Evolutionary conservation across 2,888 invertebrate genomes (phyloP), one percentile per base, ranked within the genome.

Genomic region (Sussaba pulchella): DNA sequence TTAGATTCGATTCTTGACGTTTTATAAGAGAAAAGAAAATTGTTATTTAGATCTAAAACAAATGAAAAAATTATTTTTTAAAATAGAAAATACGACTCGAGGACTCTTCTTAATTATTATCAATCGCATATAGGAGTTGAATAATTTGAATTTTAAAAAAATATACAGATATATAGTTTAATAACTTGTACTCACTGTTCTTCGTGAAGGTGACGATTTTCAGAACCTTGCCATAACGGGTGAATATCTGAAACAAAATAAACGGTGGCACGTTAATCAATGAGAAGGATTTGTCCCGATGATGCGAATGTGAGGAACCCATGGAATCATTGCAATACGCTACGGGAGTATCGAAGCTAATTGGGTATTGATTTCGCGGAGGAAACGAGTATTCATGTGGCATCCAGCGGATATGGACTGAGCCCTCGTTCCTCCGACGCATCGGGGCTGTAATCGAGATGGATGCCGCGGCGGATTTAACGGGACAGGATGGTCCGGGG

Each of bases 131-230:
- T n/a, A n/a, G n/a, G n/a, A n/a, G n/a, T n/a, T n/a, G n/a, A n/a
- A n/a, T n/a, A n/a, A 31, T 5, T 5, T 5, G 31, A 31, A 31
- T 31, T 31, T 2, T 31, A 5, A 6, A 31, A 31, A 31, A 31
- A 31, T 5, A 31, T 5, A 31, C 31, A 6, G 31, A 31, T 31
- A 31, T 64, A 64, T 21, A 52, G 41, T 57, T 50, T 14, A 14
- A n/a, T 21, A 19, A 39, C 19, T 57, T 54, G 26, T 87, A 96
- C 97, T 97, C 95, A 98, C 99, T 99, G 93, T 99, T 99, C 95
- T 99, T 99, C 91, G 98, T 99, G 94, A 99, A 99, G 88, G 99
- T 99, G 92, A 99, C 99, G 91, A 99, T 99, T 94, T 99, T 99
- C 91, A 99, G 95, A 90, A 99, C 99, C 94, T 99, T 99, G 89